These are phyloP conservation scores for Euzophera pinguis DNA, from an alignment of 2,888 invertebrate genomes.

Conservation along the genomic window DNA sequence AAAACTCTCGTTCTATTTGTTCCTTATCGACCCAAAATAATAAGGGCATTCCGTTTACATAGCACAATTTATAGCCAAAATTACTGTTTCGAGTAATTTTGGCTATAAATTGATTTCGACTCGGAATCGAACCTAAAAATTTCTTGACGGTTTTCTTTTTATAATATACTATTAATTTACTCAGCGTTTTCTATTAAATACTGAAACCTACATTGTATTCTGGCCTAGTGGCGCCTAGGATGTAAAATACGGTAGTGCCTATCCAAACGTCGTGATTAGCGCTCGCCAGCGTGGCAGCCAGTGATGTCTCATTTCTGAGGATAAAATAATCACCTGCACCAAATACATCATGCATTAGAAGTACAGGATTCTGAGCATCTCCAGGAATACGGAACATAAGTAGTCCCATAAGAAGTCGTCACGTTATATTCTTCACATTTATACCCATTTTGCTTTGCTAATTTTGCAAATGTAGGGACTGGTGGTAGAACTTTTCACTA, in stretches of 20 bases:
- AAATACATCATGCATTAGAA: conserved; percentile 39
- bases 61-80: background rate
- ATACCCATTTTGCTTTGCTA: conserved; percentile 26
- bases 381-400: conserved; percentile 31
- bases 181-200: background rate
- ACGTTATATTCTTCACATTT: conserved; percentile 29
- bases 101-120: background rate
- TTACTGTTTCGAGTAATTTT: too few relatives aligned
- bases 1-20: conserved; percentile 18
- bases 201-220: conserved; percentile 57
- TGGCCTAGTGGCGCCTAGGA: conserved; percentile 63
- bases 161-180: background rate
- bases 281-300: conserved; percentile 52
- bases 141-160: background rate
- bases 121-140: background rate
- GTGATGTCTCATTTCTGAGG: conserved; percentile 37
- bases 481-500: background rate
- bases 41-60: background rate
- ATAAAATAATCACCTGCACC: conserved; percentile 42
- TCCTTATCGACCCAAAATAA: background rate
- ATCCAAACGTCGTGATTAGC: conserved; percentile 69
- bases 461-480: conserved; percentile 22
- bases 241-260: conserved; percentile 78
- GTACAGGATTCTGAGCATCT: conserved; percentile 17
- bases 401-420: conserved; percentile 36